phyloP scores from a whole-genome alignment of 2,113 vertebrate species.

The Microtus pennsylvanicus region DNA sequence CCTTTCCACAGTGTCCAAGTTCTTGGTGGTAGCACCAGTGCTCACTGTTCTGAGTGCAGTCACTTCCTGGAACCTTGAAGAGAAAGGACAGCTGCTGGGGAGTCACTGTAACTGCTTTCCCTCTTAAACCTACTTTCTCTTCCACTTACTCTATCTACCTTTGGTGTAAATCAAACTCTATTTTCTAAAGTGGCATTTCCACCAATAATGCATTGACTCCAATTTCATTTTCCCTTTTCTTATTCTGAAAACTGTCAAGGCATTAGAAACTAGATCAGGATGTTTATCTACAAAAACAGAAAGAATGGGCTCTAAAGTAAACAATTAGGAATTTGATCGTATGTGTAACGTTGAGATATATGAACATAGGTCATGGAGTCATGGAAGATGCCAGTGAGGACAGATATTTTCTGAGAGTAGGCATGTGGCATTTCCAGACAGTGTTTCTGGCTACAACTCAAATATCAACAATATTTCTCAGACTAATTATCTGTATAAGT shows the following conservation, averaged over 20 bases:
- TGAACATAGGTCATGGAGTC: slow-evolving; percentile 10
- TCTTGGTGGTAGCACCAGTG: neutral
- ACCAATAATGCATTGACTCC: slow-evolving; percentile 13
- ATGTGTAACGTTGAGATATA: neutral
- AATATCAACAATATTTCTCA: slow-evolving; percentile 80
- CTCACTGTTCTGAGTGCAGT: neutral
- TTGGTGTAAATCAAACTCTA: slow-evolving; percentile 62
- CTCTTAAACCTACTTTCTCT: slow-evolving; percentile 29
- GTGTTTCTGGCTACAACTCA: slow-evolving; percentile 37
- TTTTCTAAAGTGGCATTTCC: slow-evolving; percentile 63
- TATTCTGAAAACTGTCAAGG: slow-evolving; percentile 53
- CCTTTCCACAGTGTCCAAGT: neutral
- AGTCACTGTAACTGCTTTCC: slow-evolving; percentile 51
- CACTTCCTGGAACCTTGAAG: neutral
- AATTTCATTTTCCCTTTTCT: neutral
- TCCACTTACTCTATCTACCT: neutral
- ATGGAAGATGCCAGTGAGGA: slow-evolving; percentile 14
- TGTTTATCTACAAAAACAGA: slow-evolving; percentile 23
- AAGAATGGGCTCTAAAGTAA: slow-evolving; percentile 32
- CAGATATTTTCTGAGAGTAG: neutral
- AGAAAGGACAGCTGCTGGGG: neutral
- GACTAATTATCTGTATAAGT: slow-evolving; percentile 79
- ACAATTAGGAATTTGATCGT: slow-evolving; percentile 18
- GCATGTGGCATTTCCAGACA: neutral
- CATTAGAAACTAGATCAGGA: slow-evolving; percentile 52